These are phyloP conservation scores for Pteronotus mesoamericanus DNA, from an alignment of 2,797 vertebrate species.

Conservation along the genomic window DNA sequence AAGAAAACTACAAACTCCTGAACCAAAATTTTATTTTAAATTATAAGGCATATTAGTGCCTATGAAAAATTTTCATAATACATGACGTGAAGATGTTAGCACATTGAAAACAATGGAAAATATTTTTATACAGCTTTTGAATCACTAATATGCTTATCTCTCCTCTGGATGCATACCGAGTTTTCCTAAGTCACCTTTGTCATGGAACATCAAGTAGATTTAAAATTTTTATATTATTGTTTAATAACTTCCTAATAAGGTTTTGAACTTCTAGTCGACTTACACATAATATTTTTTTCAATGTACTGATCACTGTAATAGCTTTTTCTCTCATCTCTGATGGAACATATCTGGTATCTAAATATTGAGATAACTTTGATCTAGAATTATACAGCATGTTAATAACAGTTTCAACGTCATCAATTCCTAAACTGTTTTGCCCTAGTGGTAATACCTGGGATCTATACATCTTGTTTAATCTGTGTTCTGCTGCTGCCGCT, in stretches of 20 bases:
- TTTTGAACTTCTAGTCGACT: conserved; percentile 16
- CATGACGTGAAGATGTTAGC: background rate
- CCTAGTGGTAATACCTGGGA: background rate
- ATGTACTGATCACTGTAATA: background rate
- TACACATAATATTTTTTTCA: conserved; percentile 66
- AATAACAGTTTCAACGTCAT: conserved; percentile 48
- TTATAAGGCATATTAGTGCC: conserved; percentile 6
- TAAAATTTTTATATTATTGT: conserved; percentile 69
- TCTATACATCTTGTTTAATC: background rate
- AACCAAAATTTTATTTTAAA: conserved; percentile 71
- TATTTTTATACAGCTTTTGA: background rate
- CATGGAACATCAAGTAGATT: conserved; percentile 46
- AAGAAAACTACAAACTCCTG: conserved; percentile 42
- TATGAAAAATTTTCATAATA: conserved; percentile 37
- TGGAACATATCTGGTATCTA: conserved; percentile 35
- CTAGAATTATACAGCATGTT: conserved; percentile 60
- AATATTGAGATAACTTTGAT: conserved; percentile 44
- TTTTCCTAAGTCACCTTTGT: conserved; percentile 24
- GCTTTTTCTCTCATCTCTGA: conserved; percentile 60
- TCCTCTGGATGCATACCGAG: background rate
- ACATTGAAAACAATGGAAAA: conserved; percentile 39
- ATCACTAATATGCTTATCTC: conserved; percentile 22
- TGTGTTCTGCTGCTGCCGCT: conserved; percentile 31
- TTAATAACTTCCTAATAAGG: conserved; percentile 60
- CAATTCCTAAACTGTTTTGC: background rate